Evolutionary conservation across 2,113 vertebrate genomes (phyloP).

Genomic region (Myiopsitta monachus): DNA sequence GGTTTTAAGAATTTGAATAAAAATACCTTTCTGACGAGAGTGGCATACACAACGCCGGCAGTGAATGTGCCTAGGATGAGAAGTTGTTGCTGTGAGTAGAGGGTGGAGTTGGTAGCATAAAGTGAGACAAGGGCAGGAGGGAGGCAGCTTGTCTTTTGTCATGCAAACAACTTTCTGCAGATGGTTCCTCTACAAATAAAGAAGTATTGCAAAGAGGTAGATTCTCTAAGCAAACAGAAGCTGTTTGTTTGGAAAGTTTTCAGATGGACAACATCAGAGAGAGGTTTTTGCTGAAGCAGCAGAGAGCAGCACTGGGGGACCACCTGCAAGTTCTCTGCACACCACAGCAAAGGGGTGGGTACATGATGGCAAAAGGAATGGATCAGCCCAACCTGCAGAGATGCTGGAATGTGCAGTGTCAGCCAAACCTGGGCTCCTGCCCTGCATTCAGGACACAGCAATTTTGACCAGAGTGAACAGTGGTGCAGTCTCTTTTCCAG

Average conservation of each 20-base stretch:
- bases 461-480: fast-evolving
- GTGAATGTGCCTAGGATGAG: not conserved
- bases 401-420: not conserved
- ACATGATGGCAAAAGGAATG: fast-evolving
- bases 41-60: not conserved
- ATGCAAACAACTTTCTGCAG: not conserved
- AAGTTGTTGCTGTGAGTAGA: not conserved
- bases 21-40: not conserved
- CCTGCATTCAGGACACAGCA: not conserved
- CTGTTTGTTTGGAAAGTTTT: no score
- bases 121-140: not conserved
- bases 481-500: not conserved
- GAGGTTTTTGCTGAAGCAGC: not conserved
- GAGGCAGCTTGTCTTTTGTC: not conserved
- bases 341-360: fast-evolving
- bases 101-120: not conserved
- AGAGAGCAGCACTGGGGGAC: not conserved
- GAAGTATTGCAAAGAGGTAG: not conserved
- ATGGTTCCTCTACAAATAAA: not conserved
- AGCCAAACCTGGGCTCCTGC: not conserved
- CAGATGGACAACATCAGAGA: not conserved
- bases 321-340: not conserved
- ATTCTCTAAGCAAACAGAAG: not conserved
- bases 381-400: not conserved
- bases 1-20: not conserved